These are phyloP conservation scores for Temnothorax unifasciatus DNA, from an alignment of 2,888 invertebrate species.

Conservation along the genomic window DNA sequence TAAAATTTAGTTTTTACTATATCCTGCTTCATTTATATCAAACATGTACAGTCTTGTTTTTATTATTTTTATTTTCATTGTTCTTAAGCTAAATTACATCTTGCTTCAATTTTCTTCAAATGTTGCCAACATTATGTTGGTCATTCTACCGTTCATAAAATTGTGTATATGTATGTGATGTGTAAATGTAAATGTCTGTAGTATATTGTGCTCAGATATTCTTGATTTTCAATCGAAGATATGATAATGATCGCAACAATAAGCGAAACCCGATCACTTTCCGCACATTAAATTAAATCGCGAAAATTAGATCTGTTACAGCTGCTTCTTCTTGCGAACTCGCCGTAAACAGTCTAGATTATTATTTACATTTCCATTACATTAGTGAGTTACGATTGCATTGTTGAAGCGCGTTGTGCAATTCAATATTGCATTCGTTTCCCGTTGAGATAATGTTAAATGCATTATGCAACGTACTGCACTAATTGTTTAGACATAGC, in stretches of 20 bases:
- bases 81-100: background rate
- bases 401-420: background rate
- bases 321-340: background rate
- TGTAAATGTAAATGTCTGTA: background rate
- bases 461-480: background rate
- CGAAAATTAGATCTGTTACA: background rate
- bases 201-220: background rate
- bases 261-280: background rate
- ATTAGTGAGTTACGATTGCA: background rate
- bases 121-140: too few relatives aligned
- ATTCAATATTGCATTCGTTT: constrained; percentile 17
- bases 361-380: constrained; percentile 11
- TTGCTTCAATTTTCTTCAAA: background rate
- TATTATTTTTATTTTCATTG: background rate
- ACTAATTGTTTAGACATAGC: constrained; percentile 44
- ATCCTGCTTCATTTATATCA: background rate
- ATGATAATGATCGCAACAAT: background rate
- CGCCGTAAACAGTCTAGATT: background rate
- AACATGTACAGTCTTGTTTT: background rate
- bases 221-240: background rate
- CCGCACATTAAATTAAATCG: background rate
- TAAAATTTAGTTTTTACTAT: background rate
- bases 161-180: background rate
- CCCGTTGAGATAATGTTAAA: background rate
- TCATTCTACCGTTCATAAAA: background rate